Evolutionary conservation across 2,797 vertebrate genomes (phyloP), one percentile per base, ranked within the genome.

Genomic region (Onychomys torridus): DNA sequence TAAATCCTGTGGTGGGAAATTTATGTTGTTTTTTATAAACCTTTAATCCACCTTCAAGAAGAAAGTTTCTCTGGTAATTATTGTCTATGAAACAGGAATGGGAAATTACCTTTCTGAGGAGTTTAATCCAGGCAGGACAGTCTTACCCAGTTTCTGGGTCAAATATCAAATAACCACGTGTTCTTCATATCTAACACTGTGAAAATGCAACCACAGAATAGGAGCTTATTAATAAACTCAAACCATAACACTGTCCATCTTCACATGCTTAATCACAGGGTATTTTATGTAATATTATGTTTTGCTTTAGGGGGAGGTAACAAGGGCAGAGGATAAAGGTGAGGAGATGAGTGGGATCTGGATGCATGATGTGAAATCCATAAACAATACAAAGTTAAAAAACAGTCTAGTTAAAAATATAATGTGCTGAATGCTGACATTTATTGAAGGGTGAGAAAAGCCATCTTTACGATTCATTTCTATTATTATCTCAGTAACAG

Each of bases 51-150:
- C n/a, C 87, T 67, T 95, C 32, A 94, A 90, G 55, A 90, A 96
- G 67, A 96, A 95, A 91, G 73, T 82, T 90, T 94, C 46, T 86
- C 49, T 34, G 87, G 63, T 93, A 92, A 93, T 95, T 90, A 95
- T 37, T 34, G 46, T 89, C 77, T 85, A 69, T 37, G 34, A 23
- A 87, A 59, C 21, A 86, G 7, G 43, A 88, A 93, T 84, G 4
- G 55, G 37, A 88, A 96, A 76, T 90, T 55, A 65, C 67, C 52
- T 95, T 95, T 91, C 37, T 61, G 49, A 84, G 89, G 57, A 63
- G 29, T 49, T 94, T 13, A 79, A 78, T 52, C 71, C 5, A 59
- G 59, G n/a, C 34, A 55, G 14, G 11, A n/a, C 46, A 59, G 85
- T 95, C 94, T 93, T 32, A 57, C 40, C 37, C 32, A 78, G 9